Evolutionary conservation across 2,797 vertebrate species (phyloP).

Genomic region (Enteromius paludinosus): DNA sequence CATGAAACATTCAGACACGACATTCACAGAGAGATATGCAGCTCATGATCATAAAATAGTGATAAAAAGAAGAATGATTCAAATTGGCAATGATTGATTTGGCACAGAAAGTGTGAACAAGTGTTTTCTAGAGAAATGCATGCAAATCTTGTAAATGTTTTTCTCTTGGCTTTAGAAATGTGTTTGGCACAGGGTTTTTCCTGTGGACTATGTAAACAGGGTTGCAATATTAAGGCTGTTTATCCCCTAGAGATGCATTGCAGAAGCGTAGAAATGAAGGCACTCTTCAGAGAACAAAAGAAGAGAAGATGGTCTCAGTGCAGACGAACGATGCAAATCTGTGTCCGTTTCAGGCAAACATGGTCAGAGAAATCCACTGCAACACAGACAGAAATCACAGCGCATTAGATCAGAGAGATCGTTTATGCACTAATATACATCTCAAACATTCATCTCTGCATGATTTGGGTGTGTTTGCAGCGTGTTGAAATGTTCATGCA

Average conservation of each 20-base stretch:
- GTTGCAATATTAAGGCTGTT: neutral
- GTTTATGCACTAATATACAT: neutral
- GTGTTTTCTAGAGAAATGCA: neutral
- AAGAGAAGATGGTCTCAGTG: conserved; percentile 23
- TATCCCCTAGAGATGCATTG: neutral
- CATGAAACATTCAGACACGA: conserved; percentile 12
- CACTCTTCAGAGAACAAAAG: conserved; percentile 65
- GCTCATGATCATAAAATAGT: neutral
- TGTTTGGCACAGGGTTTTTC: neutral
- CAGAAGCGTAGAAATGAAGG: conserved; percentile 60
- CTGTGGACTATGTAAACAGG: neutral
- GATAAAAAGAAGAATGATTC: neutral
- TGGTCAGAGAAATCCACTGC: conserved; percentile 92
- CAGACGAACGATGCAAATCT: conserved; percentile 47
- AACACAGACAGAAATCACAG: neutral
- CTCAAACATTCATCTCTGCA: neutral
- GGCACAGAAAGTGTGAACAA: conserved; percentile 27
- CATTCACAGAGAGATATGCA: conserved; percentile 1
- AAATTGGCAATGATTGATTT: conserved; percentile 27
- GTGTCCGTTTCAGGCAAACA: conserved; percentile 82
- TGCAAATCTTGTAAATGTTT: neutral
- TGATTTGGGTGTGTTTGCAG: neutral
- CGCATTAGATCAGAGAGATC: neutral
- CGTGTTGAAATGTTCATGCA: neutral
- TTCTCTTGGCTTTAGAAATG: neutral